Conservation (phyloP, 2,113 vertebrate species). For the Eulacestoma nigropectus region DNA sequence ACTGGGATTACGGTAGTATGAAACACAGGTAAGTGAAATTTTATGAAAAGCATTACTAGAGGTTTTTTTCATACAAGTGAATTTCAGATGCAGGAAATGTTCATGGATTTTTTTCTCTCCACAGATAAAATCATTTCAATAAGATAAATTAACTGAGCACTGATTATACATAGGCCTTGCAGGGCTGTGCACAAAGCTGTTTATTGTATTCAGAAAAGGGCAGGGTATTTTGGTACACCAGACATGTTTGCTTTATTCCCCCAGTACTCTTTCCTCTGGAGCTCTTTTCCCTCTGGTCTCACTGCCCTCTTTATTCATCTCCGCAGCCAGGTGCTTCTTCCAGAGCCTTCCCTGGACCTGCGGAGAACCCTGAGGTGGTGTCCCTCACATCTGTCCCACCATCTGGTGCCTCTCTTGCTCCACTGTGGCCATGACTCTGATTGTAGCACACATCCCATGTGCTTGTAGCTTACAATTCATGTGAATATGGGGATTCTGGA, state of each 20-base stretch:
- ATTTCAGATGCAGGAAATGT: not conserved
- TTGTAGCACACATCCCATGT: not conserved
- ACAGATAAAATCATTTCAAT: not conserved
- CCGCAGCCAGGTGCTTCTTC: constrained; percentile 16
- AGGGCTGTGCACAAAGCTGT: not conserved
- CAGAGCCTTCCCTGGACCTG: not conserved
- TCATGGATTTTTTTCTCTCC: not conserved
- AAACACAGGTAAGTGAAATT: not conserved
- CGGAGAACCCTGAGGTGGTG: not conserved
- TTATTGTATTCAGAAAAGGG: not conserved
- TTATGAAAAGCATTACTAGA: not conserved
- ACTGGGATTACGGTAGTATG: not conserved
- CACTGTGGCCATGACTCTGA: not conserved
- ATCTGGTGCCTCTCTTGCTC: constrained; percentile 18
- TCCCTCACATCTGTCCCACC: constrained; percentile 27
- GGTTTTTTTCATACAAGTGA: not conserved
- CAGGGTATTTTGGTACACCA: not conserved
- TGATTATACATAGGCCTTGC: not conserved
- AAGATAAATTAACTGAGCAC: not conserved
- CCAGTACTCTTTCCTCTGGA: not conserved
- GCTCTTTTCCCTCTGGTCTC: not conserved
- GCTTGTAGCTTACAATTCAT: not conserved
- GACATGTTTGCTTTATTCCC: not conserved
- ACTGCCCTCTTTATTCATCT: not conserved
- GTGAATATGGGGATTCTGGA: not conserved